Percentiles rank a stretch among this genome's conserved stretches.
These are phyloP conservation scores for Hippocampus barbouri DNA, from an alignment of 2,113 vertebrate species.

Conservation along the genomic window DNA sequence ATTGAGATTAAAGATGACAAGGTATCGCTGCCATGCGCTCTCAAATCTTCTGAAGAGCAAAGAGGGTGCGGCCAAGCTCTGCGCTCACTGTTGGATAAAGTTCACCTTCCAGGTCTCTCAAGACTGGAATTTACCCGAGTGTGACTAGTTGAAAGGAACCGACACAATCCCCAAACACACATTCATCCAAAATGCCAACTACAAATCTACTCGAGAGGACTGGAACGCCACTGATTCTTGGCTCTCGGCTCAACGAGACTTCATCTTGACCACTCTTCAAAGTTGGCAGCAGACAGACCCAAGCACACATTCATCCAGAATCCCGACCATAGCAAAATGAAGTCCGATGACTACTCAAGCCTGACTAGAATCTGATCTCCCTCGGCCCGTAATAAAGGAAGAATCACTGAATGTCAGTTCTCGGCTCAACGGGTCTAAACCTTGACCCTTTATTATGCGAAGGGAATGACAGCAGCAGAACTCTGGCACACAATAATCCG, in stretches of 20 bases:
- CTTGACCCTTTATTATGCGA: not conserved
- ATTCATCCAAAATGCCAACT: not conserved
- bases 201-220: not conserved
- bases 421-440: not conserved
- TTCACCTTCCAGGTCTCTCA: not conserved
- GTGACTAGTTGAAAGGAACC: not conserved
- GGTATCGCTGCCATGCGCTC: not conserved
- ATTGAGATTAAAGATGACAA: slow-evolving; percentile 20
- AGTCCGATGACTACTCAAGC: too few species aligned
- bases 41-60: not conserved
- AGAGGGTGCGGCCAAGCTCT: not conserved
- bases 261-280: not conserved
- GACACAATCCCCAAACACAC: not conserved
- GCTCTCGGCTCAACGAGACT: not conserved
- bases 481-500: too few species aligned
- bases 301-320: too few species aligned
- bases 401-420: not conserved
- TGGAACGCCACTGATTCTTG: not conserved
- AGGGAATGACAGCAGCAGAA: too few species aligned
- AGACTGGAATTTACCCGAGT: not conserved
- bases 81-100: not conserved
- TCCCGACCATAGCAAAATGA: too few species aligned
- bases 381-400: not conserved
- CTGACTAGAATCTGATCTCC: too few species aligned
- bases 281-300: too few species aligned